Evolutionary conservation across 2,888 invertebrate genomes (phyloP), one percentile per base, ranked within the genome.

Genomic region (Drosophila prolongata): DNA sequence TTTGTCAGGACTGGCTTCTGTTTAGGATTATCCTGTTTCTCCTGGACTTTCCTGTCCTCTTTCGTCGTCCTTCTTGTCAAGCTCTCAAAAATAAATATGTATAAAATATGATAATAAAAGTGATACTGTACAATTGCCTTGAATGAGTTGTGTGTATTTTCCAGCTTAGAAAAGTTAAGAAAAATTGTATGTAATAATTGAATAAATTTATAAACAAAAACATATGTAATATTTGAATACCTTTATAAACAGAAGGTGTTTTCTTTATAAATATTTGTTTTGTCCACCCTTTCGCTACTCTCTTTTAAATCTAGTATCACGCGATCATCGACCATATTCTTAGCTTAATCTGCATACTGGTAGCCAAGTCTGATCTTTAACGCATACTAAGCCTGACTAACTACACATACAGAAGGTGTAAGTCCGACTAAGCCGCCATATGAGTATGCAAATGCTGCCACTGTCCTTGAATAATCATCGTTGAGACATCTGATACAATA

Each of bases 301-400:
- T 68, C 42, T 37, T 35, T 37, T 24, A 4, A 16, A 8, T 14
- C 35, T 16, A 16, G 13, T 13, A 68, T 57, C 78, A 78, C 74
- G 76, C 61, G 71, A 83, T 62, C n/a, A 38, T 37, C 56, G 40
- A 68, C 69, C 82, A 64, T 67, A 70, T 75, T 78, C 87, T 69
- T 71, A 56, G 55, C 49, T 35, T 14, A 75, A 84, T 87, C 88
- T 87, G 78, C 86, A 89, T 85, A 85, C 75, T 72, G 65, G 76
- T 61, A 49, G 69, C 69, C 56, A 59, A 72, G 68, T 74, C 71
- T 64, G 76, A 72, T 72, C 73, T 72, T 68, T 52, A 79, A 81
- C 75, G 59, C 16, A 64, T 55, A 68, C 49, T 75, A 70, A 60
- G 64, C 24, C 40, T 37, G 44, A 56, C 67, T 42, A 43, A 52